These are phyloP conservation scores for Capreolus pygargus DNA, from an alignment of 2,113 vertebrate species.

Conservation along the genomic window DNA sequence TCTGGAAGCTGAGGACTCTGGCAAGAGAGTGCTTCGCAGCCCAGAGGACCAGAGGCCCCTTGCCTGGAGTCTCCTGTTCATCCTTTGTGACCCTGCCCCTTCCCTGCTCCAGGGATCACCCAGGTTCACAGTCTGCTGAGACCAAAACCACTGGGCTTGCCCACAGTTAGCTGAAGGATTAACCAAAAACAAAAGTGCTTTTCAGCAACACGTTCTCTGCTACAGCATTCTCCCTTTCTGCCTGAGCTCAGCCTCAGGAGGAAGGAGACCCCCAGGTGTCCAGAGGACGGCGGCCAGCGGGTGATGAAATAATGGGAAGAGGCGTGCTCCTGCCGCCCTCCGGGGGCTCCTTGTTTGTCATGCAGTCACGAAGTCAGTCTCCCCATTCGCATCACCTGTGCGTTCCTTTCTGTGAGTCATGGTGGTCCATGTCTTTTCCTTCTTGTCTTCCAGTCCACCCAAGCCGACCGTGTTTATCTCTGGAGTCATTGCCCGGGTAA, in stretches of 20 bases:
- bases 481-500: constrained; percentile 96
- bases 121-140: fast-evolving
- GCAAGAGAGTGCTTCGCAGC: not conserved
- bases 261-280: no score
- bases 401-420: fast-evolving
- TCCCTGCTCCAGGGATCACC: not conserved
- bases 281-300: not conserved
- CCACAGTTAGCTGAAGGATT: not conserved
- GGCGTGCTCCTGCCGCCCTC: fast-evolving
- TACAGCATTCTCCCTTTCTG: fast-evolving
- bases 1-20: fast-evolving
- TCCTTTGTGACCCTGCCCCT: not conserved
- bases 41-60: not conserved
- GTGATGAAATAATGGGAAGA: not conserved
- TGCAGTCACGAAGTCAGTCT: not conserved
- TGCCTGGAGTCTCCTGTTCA: fast-evolving
- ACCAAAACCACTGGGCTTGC: not conserved
- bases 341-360: fast-evolving
- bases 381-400: fast-evolving
- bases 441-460: constrained; percentile 85
- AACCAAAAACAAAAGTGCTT: not conserved
- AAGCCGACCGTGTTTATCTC: constrained; percentile 93
- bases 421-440: not conserved
- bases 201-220: not conserved
- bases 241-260: not conserved